Evolutionary conservation across 2,797 vertebrate species (phyloP).

Genomic region (Oreochromis grahami): DNA sequence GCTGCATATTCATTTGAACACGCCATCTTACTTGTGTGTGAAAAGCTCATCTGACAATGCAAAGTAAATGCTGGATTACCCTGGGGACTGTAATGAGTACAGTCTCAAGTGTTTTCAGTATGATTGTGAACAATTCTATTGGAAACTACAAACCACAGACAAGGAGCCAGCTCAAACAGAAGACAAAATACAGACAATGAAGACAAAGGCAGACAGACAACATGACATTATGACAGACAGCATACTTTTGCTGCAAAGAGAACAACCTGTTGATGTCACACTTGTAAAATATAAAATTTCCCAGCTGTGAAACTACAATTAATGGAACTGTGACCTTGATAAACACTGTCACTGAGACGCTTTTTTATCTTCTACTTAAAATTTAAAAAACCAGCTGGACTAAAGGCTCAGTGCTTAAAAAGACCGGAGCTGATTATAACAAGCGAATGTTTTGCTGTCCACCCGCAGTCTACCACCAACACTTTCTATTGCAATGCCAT

Average conservation of each 20-base stretch:
- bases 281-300: neutral
- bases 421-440: neutral
- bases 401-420: neutral
- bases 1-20: neutral
- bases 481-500: neutral
- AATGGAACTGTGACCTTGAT: fast-evolving
- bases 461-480: fast-evolving
- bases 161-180: fast-evolving
- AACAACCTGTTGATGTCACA: neutral
- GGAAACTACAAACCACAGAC: neutral
- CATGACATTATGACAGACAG: neutral
- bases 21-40: neutral
- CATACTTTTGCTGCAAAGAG: neutral
- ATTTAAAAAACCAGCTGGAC: neutral
- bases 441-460: neutral
- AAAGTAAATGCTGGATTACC: neutral
- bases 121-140: neutral
- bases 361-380: neutral
- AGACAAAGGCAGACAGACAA: neutral
- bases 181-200: neutral
- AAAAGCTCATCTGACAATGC: neutral
- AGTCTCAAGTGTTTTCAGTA: neutral
- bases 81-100: fast-evolving
- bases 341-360: neutral
- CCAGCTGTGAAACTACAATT: neutral